Evolutionary conservation across 2,888 invertebrate species (phyloP).

Genomic region (Tortricodes alternella): DNA sequence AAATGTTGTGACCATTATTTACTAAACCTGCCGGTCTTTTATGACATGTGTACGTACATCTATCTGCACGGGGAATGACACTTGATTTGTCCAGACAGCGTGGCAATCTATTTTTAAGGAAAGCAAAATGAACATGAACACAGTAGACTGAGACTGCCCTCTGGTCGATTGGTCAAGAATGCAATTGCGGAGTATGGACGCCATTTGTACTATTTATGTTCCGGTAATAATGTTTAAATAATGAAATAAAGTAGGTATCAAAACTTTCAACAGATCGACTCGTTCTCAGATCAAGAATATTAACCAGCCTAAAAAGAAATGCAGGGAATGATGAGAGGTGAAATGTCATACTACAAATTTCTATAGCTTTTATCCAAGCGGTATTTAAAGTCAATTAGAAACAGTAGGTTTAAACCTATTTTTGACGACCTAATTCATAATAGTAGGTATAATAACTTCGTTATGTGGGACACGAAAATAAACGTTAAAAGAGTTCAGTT

Average conservation of each 20-base stretch:
- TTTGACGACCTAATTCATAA: conserved; percentile 5
- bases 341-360: too few species aligned
- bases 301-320: too few species aligned
- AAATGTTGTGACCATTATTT: not conserved
- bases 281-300: too few species aligned
- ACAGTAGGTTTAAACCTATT: not conserved
- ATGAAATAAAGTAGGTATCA: not conserved
- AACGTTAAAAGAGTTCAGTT: not conserved
- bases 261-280: too few species aligned
- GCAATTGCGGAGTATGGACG: conserved; percentile 8
- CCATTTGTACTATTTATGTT: conserved; percentile 10
- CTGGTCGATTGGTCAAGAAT: conserved; percentile 17
- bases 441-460: too few species aligned
- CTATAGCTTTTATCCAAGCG: not conserved
- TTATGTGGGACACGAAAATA: conserved; percentile 19
- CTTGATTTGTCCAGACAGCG: conserved; percentile 1
- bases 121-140: conserved; percentile 1
- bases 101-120: conserved; percentile 5
- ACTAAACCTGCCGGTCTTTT: conserved; percentile 1
- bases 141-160: conserved; percentile 3
- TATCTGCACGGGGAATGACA: not conserved
- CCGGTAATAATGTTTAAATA: not conserved
- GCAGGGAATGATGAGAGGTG: too few species aligned
- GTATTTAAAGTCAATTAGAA: not conserved
- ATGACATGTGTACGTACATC: too few species aligned